Base-by-base conservation (phyloP, 2,113 vertebrate genomes). In the Brachypteracias leptosomus region DNA sequence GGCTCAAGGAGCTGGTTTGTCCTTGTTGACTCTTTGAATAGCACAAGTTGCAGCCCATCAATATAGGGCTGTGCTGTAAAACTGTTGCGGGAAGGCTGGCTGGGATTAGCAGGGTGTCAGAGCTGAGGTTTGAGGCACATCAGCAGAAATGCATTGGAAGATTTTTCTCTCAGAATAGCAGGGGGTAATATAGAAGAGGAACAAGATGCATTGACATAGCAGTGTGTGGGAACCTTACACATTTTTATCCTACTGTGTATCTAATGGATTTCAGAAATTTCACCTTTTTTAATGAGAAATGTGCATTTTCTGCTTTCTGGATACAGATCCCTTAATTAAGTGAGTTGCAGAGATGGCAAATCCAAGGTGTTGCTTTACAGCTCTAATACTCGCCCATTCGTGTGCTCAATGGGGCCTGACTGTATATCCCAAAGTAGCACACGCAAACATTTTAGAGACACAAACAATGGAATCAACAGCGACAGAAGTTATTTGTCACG, bases 221-320 rank as follows among this genome's bases (percentile, higher is more conserved):
- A 61, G 82, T 88, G 80, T 90, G 92, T 66, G 77, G 47, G 93
- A 80, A 81, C 46, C 77, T 93, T 91, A 89, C 89, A 62, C 79
- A 92, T 89, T 95, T 95, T 96, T 89, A 96, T 96, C 93, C 93
- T 71, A 91, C 91, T 95, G 96, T 89, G 90, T 94, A 93, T 90
- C 95, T 96, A 95, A 92, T 95, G 91, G 90, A 94, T 97, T 95
- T 97, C 61, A 88, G 91, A 94, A 95, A 90, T 92, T 55, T 91
- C 63, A 89, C 79, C 92, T 95, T 96, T 92, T 93, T 92, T 91
- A 82, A 88, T 85, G 82, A 96, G 83, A 92, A 92, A 47, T 79
- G 85, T 92, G 91, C 85, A 63, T 90, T 94, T 88, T 93, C 74
- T 95, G 95, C 79, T 94, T 92, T 91, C 90, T 78, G 86, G 80